phyloP scores from a whole-genome alignment of 1,140 invertebrate genomes.

The Drosophila biarmipes region DNA sequence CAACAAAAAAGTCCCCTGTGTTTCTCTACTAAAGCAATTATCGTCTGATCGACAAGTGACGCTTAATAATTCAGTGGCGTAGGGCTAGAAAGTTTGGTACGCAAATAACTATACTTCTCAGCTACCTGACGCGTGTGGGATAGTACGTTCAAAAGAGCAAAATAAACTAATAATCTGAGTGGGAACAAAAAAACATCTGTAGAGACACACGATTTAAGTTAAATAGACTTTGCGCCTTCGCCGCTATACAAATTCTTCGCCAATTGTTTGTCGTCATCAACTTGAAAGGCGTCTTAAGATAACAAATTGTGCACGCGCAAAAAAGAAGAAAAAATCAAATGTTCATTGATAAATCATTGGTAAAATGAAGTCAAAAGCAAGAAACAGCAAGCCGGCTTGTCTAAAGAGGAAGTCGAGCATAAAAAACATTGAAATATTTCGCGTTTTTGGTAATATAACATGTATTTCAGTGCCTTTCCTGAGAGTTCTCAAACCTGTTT shows the following conservation, averaged over 20 bases:
- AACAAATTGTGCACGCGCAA: constrained; percentile 65
- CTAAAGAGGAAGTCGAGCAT: constrained; percentile 65
- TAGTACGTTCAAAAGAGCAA: neutral
- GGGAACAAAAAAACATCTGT: constrained; percentile 63
- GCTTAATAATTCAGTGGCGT: constrained; percentile 38
- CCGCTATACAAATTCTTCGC: constrained; percentile 11
- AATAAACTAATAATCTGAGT: constrained; percentile 26
- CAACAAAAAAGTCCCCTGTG: neutral
- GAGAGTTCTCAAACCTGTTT: constrained; percentile 28
- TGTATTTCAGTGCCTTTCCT: neutral
- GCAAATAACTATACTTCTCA: constrained; percentile 40
- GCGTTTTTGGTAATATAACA: constrained; percentile 36
- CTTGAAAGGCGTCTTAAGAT: constrained; percentile 39
- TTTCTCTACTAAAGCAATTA: constrained; percentile 31
- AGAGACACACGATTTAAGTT: constrained; percentile 35
- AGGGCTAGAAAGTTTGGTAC: constrained; percentile 49
- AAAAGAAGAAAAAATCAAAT: constrained; percentile 3
- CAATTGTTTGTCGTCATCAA: constrained; percentile 54
- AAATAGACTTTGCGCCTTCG: constrained; percentile 26
- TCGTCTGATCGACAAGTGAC: constrained; percentile 54
- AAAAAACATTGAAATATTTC: constrained; percentile 62
- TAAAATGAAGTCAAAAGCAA: constrained; percentile 18
- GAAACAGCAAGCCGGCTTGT: constrained; percentile 29
- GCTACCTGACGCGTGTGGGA: constrained; percentile 37
- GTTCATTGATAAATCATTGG: constrained; percentile 69